Base-by-base conservation (phyloP, 2,797 vertebrate genomes). In the Lepus oiostolus region DNA sequence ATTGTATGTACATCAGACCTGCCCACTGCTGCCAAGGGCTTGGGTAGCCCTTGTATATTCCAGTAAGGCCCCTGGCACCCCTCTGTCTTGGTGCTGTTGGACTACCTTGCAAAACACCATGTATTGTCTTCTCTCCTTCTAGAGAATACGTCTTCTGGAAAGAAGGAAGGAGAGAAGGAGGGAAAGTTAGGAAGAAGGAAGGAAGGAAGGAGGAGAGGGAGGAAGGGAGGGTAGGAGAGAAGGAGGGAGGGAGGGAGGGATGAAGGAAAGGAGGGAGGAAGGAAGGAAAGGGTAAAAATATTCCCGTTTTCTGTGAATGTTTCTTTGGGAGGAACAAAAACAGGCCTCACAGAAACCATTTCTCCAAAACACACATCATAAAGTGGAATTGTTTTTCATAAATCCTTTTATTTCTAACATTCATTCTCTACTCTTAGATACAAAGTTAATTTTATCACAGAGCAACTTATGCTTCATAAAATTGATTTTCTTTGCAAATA, bases 1-100 rank as follows among this genome's bases (percentile, higher is more conserved):
- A 24, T n/a, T 0, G 3, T 30, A 6, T 10, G 1, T 4, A n/a
- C 22, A 17, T 24, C 26, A 42, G 12, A 10, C 7, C 7, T 21
- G 1, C 8, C 14, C 5, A 2, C 38, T 10, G 38, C 7, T 13
- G 5, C 17, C 13, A 11, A 71, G 47, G 63, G 62, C 32, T 5
- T 6, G 58, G 13, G 22, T 42, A 5, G 28, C 35, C 30, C 26
- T 3, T 30, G 26, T 14, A 32, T 14, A 17, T n/a, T 58, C 24
- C 32, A 12, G 10, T 30, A 30, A 68, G 63, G 63, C 50, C n/a
- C 62, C 11, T 4, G 11, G 13, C 3, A 4, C 3, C 38, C 52
- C 8, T 62, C 58, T 65, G 65, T 47, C 68, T 42, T 22, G 26
- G 17, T 4, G 2, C 17, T 11, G 22, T 63, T 58, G 14, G 58